Percentiles rank a stretch among this genome's conserved stretches.
Evolutionary conservation across 2,888 invertebrate genomes (phyloP).

Genomic region (Pseudococcus jackbeardsleyi): DNA sequence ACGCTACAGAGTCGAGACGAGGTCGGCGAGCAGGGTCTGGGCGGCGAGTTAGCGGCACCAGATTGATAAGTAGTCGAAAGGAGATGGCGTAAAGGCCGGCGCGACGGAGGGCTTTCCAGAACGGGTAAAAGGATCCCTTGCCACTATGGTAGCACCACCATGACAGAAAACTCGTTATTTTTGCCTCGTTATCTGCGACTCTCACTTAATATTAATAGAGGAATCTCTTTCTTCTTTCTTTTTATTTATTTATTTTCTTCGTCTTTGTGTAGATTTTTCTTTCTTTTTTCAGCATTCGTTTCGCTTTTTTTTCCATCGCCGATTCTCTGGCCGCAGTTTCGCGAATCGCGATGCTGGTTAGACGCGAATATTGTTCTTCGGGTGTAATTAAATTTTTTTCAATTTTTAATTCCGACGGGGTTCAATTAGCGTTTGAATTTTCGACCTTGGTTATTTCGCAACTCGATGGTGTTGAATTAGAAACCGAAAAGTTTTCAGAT

Average conservation of each 20-base stretch:
- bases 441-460: background rate
- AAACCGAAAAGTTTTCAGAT: background rate
- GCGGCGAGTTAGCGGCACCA: conserved; percentile 58
- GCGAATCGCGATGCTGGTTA: background rate
- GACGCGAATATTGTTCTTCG: background rate
- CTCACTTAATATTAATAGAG: conserved; percentile 64
- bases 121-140: conserved; percentile 61
- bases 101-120: background rate
- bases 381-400: conserved; percentile 8
- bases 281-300: background rate
- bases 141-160: conserved; percentile 64
- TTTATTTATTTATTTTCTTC: conserved; percentile 41
- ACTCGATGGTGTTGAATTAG: background rate
- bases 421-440: background rate
- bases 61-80: conserved; percentile 63
- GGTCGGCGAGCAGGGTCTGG: background rate
- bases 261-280: background rate
- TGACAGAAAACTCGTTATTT: conserved; percentile 65
- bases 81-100: background rate
- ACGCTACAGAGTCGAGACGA: background rate
- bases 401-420: background rate
- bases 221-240: conserved; percentile 61
- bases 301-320: background rate
- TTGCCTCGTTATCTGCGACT: conserved; percentile 64
- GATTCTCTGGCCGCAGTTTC: background rate